Evolutionary conservation across 2,113 vertebrate species (phyloP).

Genomic region (Pseudois nayaur): DNA sequence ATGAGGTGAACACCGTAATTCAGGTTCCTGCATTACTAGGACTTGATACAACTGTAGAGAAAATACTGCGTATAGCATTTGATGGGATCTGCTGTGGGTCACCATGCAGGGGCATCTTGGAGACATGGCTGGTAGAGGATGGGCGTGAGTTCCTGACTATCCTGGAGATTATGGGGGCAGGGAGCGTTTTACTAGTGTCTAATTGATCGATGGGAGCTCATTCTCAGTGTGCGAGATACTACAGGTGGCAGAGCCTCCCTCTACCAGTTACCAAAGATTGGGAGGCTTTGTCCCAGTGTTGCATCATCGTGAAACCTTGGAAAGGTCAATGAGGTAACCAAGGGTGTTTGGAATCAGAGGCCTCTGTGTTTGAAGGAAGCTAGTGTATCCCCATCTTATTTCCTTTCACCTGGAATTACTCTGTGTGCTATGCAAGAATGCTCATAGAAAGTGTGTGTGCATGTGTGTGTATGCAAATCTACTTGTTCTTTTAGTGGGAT

Average conservation of each 20-base stretch:
- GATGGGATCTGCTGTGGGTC: not conserved
- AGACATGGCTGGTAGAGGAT: not conserved
- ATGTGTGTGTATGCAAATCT: not conserved
- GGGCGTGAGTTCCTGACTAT: not conserved
- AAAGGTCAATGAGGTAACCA: not conserved
- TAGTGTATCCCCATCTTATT: not conserved
- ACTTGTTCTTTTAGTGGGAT: not conserved
- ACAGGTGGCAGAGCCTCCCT: not conserved
- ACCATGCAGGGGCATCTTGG: not conserved
- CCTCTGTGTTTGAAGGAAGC: not conserved
- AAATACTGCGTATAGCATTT: conserved; percentile 1
- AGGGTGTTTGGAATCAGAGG: not conserved
- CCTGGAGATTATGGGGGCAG: not conserved
- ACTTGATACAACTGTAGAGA: conserved; percentile 20
- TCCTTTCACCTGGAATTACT: not conserved
- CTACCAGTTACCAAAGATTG: not conserved
- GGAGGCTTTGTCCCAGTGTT: not conserved
- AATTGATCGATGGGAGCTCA: not conserved
- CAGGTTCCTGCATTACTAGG: not conserved
- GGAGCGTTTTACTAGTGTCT: not conserved
- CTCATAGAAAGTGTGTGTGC: not conserved
- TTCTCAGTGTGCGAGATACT: not conserved
- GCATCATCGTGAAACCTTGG: not conserved
- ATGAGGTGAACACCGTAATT: not conserved
- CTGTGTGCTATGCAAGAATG: not conserved